Conservation (phyloP, 2,888 invertebrate species). For the Scaptodrosophila latifasciaeformis region DNA sequence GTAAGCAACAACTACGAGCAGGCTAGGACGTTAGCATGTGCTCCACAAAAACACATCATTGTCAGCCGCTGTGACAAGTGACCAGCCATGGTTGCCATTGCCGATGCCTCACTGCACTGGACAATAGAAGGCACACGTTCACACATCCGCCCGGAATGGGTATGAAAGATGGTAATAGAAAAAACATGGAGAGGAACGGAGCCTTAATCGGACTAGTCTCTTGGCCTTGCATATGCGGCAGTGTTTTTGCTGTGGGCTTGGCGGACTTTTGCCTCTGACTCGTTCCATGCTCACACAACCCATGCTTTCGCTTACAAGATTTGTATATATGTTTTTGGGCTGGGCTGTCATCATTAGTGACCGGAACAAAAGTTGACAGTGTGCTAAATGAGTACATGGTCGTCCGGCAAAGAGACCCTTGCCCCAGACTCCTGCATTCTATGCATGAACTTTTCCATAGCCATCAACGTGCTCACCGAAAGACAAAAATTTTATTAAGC, state of each 20-base stretch:
- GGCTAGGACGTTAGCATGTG: no score
- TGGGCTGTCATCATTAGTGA: constrained; percentile 65
- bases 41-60: neutral
- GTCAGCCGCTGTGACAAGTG: constrained; percentile 4
- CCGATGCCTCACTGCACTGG: no score
- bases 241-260: constrained; percentile 30
- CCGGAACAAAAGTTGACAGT: constrained; percentile 66
- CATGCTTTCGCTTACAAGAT: no score
- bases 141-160: no score
- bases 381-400: constrained; percentile 54
- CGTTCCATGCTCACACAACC: no score
- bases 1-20: neutral
- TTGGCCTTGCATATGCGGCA: no score
- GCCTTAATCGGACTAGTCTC: no score
- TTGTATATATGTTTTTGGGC: constrained; percentile 22
- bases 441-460: constrained; percentile 3
- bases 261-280: no score
- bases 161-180: no score
- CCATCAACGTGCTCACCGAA: neutral
- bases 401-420: constrained; percentile 3
- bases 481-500: constrained; percentile 42
- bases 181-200: no score
- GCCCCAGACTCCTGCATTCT: constrained; percentile 1
- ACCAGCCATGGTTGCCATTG: neutral
- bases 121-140: no score